Conservation (phyloP, 2,113 vertebrate genomes). For the Xiphophorus hellerii region DNA sequence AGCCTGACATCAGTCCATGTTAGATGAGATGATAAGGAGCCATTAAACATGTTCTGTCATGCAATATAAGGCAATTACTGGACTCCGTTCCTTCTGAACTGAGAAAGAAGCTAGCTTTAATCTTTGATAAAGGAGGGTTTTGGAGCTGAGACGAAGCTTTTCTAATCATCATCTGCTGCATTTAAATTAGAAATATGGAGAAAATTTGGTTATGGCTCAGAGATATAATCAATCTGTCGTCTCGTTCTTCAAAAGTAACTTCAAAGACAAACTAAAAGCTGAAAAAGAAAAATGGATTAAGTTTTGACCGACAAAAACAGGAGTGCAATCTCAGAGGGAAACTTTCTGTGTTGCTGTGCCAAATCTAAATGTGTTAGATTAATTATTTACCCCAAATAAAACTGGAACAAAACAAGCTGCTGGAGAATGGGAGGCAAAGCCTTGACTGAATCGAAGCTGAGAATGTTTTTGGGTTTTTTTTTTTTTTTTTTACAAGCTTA, state of each 20-base stretch:
- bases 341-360: conserved; percentile 1
- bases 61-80: not conserved
- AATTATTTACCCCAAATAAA: conserved; percentile 2
- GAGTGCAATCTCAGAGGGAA: not conserved
- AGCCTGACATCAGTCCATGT: not conserved
- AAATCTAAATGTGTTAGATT: conserved; percentile 5
- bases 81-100: not conserved
- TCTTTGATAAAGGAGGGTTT: not conserved
- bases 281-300: not conserved
- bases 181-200: not conserved
- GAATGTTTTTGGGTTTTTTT: not conserved
- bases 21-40: not conserved
- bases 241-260: not conserved
- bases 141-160: not conserved
- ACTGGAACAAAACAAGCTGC: not conserved
- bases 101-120: not conserved
- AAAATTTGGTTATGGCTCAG: not conserved
- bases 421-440: not conserved
- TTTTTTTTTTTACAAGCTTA: not conserved
- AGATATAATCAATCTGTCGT: not conserved
- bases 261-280: not conserved
- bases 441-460: not conserved
- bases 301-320: not conserved
- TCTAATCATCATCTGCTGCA: not conserved
- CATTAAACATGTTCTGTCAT: not conserved